phyloP scores from a whole-genome alignment of 2,113 vertebrate species.

The Misgurnus anguillicaudatus region DNA sequence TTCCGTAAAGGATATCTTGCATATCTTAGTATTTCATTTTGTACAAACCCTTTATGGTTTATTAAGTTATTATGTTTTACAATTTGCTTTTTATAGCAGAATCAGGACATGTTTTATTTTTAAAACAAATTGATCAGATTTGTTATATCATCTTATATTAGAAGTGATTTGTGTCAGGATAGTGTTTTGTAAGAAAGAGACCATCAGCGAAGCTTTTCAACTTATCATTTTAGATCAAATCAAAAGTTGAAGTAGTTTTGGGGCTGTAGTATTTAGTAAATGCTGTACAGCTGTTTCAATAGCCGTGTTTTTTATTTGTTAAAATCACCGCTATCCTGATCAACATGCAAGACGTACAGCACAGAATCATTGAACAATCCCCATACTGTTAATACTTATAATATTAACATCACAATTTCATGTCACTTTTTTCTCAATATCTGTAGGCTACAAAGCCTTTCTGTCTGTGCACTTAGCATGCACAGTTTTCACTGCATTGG shows the following conservation, averaged over 20 bases:
- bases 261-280: neutral
- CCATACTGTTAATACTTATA: neutral
- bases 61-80: no score
- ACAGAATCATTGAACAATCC: neutral
- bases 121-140: no score
- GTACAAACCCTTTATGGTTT: neutral
- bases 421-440: neutral
- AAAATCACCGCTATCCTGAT: neutral
- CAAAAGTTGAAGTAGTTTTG: neutral
- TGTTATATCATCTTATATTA: no score
- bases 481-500: neutral
- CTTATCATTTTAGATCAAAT: neutral
- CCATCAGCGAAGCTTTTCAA: neutral
- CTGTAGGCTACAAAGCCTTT: neutral
- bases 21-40: neutral
- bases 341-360: constrained; percentile 6
- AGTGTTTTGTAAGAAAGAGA: neutral
- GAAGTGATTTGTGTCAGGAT: neutral
- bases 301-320: neutral
- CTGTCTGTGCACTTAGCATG: neutral
- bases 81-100: no score
- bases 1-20: no score
- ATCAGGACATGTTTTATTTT: no score
- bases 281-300: neutral
- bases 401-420: neutral